Base-by-base conservation (phyloP, 2,113 vertebrate species). In the Cichladusa arquata region DNA sequence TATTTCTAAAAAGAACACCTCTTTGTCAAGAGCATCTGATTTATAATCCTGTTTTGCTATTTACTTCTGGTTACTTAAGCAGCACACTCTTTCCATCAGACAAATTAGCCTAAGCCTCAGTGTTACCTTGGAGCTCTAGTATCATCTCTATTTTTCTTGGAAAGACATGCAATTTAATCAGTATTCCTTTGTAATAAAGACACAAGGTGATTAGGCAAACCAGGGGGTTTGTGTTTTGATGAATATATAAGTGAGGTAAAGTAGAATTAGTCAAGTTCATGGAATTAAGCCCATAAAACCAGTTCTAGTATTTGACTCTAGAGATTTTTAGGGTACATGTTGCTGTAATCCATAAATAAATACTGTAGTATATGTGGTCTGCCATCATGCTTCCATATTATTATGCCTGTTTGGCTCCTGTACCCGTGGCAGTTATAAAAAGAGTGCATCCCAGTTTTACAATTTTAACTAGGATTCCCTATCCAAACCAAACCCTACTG, bases 361-460 rank as follows among this genome's bases (percentile, higher is more conserved):
- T 26, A 26, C 5, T 48, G 6, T 33, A 9, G 36, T 45, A 34
- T 31, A 19, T 23, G 15, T 44, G 19, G 10, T 72, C 23, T 85
- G 28, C 12, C 2, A 1, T n/a, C 44, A 65, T 65, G 23, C 5
- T 5, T 2, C 18, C 2, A 1, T 45, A 33, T 44, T 44, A 33
- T 20, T 79, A 4, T 33, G 16, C 23, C 31, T 14, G 4, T 51
- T 48, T 2, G 0, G 44, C 47, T 71, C 9, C 62, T 44, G 8
- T 56, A 40, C 33, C 88, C 31, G 22, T 31, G n/a, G 47, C 10
- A 56, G 7, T 34, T 23, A 33, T 3, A 77, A 53, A 76, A 76
- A 86, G 22, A 62, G 12, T 58, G 11, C 64, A 22, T 83, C 1
- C 2, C 25, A 62, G 4, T 19, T 48, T 70, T 40, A 45, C 8